Base-by-base conservation (phyloP, 2,113 vertebrate species). In the Suricata suricatta region DNA sequence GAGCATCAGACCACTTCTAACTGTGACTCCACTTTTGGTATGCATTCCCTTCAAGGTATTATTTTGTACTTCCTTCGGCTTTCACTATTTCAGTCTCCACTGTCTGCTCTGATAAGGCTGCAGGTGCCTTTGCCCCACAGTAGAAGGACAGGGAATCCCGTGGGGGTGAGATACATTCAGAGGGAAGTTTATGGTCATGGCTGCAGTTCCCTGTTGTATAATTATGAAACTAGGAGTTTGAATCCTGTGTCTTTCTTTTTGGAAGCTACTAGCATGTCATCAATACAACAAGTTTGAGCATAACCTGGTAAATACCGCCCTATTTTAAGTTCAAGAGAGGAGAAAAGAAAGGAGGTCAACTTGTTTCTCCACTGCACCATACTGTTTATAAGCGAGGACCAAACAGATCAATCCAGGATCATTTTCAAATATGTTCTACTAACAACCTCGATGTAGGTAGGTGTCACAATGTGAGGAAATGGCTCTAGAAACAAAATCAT, bases 311-410 rank as follows among this genome's bases (percentile, higher is more conserved):
- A 77, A 87, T 29, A 81, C 9, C 21, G 35, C 25, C n/a, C 4
- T 90, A 44, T 54, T 95, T 90, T 88, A 81, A 80, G n/a, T 44
- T 79, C 25, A 81, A 41, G 38, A 95, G 57, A 90, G 38, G 60
- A 90, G 31, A 60, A 29, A 44, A 41, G n/a, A 92, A 93, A 76
- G 2, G 2, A 76, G 52, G 72, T 90, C 64, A 93, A 41, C 7
- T 92, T 15, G 29, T 29, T 80, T 60, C 68, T 72, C 38, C 21
- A 74, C 19, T 50, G 33, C 17, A 79, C 29, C 52, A 17, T 33
- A 68, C 27, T 66, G 5, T 68, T 92, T 41, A 3, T 63, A 63
- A 80, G 54, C 17, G 27, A 21, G 31, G 29, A 54, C 11, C 38
- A 15, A 47, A 95, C 10, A 5, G 31, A 60, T 77, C 25, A 76